Percentiles rank a stretch among this genome's conserved stretches.
phyloP scores from a whole-genome alignment of 2,888 invertebrate genomes.

The Caenorhabditis sp. region DNA sequence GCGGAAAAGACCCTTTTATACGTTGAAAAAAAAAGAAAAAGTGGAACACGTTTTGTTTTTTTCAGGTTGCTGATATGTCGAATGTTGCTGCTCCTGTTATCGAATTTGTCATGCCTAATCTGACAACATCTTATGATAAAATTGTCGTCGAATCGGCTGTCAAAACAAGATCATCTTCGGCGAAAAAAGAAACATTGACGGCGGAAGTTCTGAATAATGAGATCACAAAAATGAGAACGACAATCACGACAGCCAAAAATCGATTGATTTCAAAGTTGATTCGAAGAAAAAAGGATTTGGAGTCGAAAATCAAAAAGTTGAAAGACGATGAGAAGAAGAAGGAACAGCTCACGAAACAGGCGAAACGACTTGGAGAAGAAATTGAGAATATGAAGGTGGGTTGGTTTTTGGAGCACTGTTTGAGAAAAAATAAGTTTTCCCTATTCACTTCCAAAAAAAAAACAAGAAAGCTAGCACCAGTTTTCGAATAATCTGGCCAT shows the following conservation, averaged over 20 bases:
- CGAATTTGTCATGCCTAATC: slow-evolving; percentile 33
- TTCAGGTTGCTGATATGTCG: slow-evolving; percentile 26
- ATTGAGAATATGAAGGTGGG: slow-evolving; percentile 26
- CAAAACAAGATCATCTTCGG: neutral
- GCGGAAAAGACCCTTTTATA: too few relatives aligned
- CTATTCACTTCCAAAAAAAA: too few relatives aligned
- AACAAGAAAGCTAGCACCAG: too few relatives aligned
- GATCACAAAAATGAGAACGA: slow-evolving; percentile 12
- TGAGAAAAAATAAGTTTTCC: neutral
- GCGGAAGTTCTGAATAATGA: slow-evolving; percentile 36
- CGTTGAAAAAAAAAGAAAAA: neutral
- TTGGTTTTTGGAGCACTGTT: too few relatives aligned
- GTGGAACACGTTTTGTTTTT: neutral
- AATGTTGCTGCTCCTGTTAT: slow-evolving; percentile 33
- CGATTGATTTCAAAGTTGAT: slow-evolving; percentile 18
- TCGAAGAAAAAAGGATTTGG: slow-evolving; percentile 34
- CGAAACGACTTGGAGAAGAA: slow-evolving; percentile 16
- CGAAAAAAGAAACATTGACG: slow-evolving; percentile 18
- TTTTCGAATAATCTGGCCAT: too few relatives aligned
- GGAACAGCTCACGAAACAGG: slow-evolving; percentile 10
- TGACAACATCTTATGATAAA: neutral
- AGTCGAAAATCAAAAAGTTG: slow-evolving; percentile 9
- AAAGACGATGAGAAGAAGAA: slow-evolving; percentile 1
- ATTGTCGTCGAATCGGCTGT: neutral
- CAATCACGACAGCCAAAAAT: slow-evolving; percentile 7